Evolutionary conservation across 2,888 invertebrate genomes (phyloP), one percentile per base, ranked within the genome.

Genomic region (Cetonia aurata): DNA sequence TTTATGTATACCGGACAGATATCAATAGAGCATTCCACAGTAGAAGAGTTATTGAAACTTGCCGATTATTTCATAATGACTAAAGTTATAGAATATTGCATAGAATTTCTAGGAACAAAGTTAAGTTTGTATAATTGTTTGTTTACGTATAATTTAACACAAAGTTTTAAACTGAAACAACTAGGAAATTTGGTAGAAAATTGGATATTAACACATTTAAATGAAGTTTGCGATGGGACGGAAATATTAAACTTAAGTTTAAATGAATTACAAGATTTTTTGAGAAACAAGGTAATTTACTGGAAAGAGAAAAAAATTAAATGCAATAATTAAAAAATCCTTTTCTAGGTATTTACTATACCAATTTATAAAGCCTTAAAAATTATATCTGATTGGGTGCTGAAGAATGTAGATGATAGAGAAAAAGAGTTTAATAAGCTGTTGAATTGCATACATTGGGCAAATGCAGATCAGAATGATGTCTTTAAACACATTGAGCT

Each of bases 1-100:
- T 91, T 89, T 79, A 89, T 91, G 86, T 91, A 91, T 80, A 89
- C 90, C 41, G 91, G 91, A 6, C 86, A 85, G 75, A 87, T 85
- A 69, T 86, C 87, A 9, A 88, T 91, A 67, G 87, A 89, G 76
- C 86, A 88, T 76, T 85, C 86, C 37, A 89, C 88, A 80, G 89
- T 91, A 37, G 86, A 87, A 66, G 90, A 90, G 81, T 80, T 91
- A 57, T 81, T 91, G 52, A 85, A 88, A 74, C 81, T 91, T 67
- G 87, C 91, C 12, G 89, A 90, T 81, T 88, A 89, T 80, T 89
- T 91, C 80, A 84, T 90, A 77, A 86, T 91, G 70, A 84, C 85
- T 41, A 87, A 87, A 80, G 81, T 91, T 74, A 89, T 90, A 78
- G 84, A 84, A 73, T 88, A 90, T 79, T 91, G 91, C 84, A 88